phyloP scores from a whole-genome alignment of 2,113 vertebrate species.

The Catagonus wagneri region DNA sequence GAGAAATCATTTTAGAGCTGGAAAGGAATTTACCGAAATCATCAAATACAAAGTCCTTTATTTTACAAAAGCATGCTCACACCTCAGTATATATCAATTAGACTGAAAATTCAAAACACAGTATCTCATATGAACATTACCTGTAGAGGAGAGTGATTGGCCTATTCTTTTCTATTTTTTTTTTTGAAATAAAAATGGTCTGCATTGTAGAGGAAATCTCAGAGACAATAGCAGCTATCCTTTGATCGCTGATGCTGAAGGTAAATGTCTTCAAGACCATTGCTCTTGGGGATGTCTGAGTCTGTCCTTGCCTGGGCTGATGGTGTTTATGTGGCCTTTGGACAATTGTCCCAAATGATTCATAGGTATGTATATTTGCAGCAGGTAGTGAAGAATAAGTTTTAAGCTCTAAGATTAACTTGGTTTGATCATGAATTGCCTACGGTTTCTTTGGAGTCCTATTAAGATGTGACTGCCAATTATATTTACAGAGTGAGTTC shows the following conservation, averaged over 20 bases:
- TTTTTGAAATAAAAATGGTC: background rate
- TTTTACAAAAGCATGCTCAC: conserved; percentile 34
- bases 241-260: conserved; percentile 35
- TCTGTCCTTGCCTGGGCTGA: background rate
- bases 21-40: conserved; percentile 56
- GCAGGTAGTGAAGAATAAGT: background rate
- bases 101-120: conserved; percentile 72
- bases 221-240: conserved; percentile 37
- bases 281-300: background rate
- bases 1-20: conserved; percentile 71
- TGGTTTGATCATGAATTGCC: background rate
- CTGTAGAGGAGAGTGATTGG: background rate
- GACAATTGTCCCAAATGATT: background rate
- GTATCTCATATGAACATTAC: conserved; percentile 5
- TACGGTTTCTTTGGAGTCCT: background rate
- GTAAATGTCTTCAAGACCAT: background rate
- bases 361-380: conserved; percentile 4
- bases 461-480: background rate
- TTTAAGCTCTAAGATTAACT: background rate
- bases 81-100: conserved; percentile 53
- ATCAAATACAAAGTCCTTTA: background rate
- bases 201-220: background rate
- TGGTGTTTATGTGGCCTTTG: background rate
- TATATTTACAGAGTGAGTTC: conserved; percentile 1
- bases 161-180: conserved; percentile 19